Base-by-base conservation (phyloP, 2,113 vertebrate genomes). In the Myotis lucifugus region DNA sequence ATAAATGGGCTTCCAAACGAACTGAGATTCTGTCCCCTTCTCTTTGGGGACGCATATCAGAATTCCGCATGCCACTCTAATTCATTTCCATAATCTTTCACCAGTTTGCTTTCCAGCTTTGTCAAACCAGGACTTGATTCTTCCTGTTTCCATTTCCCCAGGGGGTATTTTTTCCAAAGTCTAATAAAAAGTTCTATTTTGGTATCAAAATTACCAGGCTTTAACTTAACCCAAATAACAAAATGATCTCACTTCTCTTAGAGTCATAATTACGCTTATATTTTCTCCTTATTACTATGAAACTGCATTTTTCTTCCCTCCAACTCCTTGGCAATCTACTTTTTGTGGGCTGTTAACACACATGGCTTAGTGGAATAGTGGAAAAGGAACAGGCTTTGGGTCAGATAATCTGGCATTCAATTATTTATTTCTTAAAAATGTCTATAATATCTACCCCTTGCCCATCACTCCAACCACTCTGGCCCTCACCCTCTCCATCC, bases 121-220 rank as follows among this genome's bases (percentile, higher is more conserved):
- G 34, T 50, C 32, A 69, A 93, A 77, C 72, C 85, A 95, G 73
- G 69, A 88, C 40, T n/a, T 79, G 48, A 23, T 5, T 88, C 67
- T 79, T 96, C 91, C 85, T 92, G 61, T 92, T 95, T 95, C 77
- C 88, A 95, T 95, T 90, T 91, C 73, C 92, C 2, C 21, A 61
- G 0, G 46, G 56, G 21, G 37, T 19, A 40, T 88, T 90, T 82
- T 87, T 87, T 66, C 19, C 52, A 11, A 6, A 61, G 61, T 64
- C 81, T 92, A 93, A 87, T 92, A 79, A 37, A 93, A 91, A 67
- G n/a, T 79, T 93, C 59, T 93, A 89, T 81, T 95, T 90, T n/a
- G 25, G 81, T 93, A 90, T 32, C 8, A 14, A 96, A 96, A 88
- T 86, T 1, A 86, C 52, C 25, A 54, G 77, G 46, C 94, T 93